Conservation (phyloP, 1,140 invertebrate species). For the Dendroctonus valens region DNA sequence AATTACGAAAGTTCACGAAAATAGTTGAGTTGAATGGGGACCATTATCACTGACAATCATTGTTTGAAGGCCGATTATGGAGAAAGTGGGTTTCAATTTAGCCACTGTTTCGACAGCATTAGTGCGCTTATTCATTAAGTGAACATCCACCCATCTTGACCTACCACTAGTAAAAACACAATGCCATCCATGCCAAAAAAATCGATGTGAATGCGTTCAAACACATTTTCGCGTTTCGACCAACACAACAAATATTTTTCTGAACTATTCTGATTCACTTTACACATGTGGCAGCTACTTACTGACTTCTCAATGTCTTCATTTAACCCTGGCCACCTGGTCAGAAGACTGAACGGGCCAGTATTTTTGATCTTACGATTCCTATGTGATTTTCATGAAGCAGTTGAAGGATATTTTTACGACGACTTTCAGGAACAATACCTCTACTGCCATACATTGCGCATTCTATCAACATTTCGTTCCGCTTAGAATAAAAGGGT, state of each 20-base stretch:
- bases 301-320: constrained; percentile 39
- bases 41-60: constrained; percentile 31
- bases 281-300: constrained; percentile 39
- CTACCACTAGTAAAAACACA: constrained; percentile 24
- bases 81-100: constrained; percentile 35
- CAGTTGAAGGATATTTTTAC: background rate
- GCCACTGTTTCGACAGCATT: constrained; percentile 24
- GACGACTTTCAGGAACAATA: constrained; percentile 7
- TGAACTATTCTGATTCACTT: constrained; percentile 20
- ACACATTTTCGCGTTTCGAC: constrained; percentile 17
- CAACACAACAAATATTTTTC: constrained; percentile 7
- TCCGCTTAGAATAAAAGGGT: constrained; percentile 11
- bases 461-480: constrained; percentile 20
- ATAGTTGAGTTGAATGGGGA: constrained; percentile 23
- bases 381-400: constrained; percentile 45
- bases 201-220: constrained; percentile 25
- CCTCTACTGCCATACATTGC: constrained; percentile 10
- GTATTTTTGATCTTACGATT: constrained; percentile 49
- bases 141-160: constrained; percentile 39
- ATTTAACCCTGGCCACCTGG: constrained; percentile 53
- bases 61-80: constrained; percentile 25
- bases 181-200: constrained; percentile 21
- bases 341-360: constrained; percentile 46
- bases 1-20: constrained; percentile 9
- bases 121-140: constrained; percentile 18